A percentile compares a stretch with the other conserved stretches of the same genome.
Evolutionary conservation across 2,888 invertebrate genomes (phyloP).

Genomic region (Drosophila helvetica): DNA sequence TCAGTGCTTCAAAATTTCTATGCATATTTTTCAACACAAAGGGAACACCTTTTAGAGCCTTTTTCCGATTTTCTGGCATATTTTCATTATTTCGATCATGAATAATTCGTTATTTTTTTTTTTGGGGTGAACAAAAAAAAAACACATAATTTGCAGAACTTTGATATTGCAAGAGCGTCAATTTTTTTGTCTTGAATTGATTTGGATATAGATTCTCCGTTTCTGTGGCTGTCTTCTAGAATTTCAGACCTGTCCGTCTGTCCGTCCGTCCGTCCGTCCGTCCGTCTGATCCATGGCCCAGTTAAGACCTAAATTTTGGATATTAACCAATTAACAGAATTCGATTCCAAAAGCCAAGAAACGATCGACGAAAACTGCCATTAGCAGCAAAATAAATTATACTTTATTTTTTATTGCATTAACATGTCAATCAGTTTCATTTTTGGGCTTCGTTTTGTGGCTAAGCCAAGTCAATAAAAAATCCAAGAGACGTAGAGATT

Average conservation of each 20-base stretch:
- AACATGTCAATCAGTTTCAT: conserved; percentile 42
- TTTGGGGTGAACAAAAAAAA: not conserved
- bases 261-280: too few species aligned
- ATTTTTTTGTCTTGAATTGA: conserved; percentile 12
- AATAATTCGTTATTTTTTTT: conserved; percentile 32
- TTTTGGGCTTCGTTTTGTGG: conserved; percentile 26
- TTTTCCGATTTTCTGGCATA: not conserved
- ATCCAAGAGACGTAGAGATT: conserved; percentile 40
- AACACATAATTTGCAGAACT: conserved; percentile 23
- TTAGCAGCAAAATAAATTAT: conserved; percentile 45
- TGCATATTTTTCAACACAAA: not conserved
- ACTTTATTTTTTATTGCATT: conserved; percentile 42
- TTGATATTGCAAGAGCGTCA: conserved; percentile 26
- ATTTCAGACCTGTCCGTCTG: conserved; percentile 41
- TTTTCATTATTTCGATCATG: conserved; percentile 16
- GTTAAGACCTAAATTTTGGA: conserved; percentile 53
- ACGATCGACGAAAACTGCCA: conserved; percentile 53
- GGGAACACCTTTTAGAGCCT: too few species aligned
- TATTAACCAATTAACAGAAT: conserved; percentile 68
- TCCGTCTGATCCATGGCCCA: conserved; percentile 57
- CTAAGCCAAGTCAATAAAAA: conserved; percentile 38
- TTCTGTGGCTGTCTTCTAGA: conserved; percentile 32
- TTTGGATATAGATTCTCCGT: conserved; percentile 9
- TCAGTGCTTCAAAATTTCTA: too few species aligned
- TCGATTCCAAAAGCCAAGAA: conserved; percentile 54